Evolutionary conservation across 2,113 vertebrate genomes (phyloP), one percentile per base, ranked within the genome.

Genomic region (Cathartes aura): DNA sequence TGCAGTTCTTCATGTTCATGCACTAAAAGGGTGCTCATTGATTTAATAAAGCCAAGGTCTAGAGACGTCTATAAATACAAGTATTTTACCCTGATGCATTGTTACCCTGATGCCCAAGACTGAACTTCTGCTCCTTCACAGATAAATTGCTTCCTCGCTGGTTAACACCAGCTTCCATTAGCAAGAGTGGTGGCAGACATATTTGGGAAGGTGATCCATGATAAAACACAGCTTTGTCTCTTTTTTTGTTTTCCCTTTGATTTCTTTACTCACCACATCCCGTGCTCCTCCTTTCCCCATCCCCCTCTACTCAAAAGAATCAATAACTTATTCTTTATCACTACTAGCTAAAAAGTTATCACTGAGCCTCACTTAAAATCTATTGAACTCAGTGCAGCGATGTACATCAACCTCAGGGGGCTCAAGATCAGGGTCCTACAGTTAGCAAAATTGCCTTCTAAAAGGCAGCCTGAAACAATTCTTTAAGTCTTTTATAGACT

Each of bases 91-190:
- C 78, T 94, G 72, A 95, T 93, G 81, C 89, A 80, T 97, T 97
- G 95, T 94, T 95, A 93, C 82, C 78, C 93, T 83, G 59, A 90
- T 97, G 90, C 90, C 84, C 87, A 90, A 73, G 82, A 67, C 78
- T 93, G 87, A 97, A 96, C 94, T 95, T 93, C 87, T 94, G 82
- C 90, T 97, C 88, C 53, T 92, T 83, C 94, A 76, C 92, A 95
- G 94, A 96, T 96, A 96, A 96, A 97, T 96, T 94, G 94, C 93
- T 97, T 97, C 97, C 96, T 96, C 3, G 0, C 78, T 90, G 90
- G 94, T 97, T 93, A 96, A 95, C 94, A 95, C 89, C 75, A 94
- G 58, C 93, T 93, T 94, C 96, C 96, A 93, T 95, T 95, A 94
- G 91, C 78, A 75, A 82, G 86, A 94, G 88, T 88, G 92, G 90